Evolutionary conservation across 2,797 vertebrate genomes (phyloP).

Genomic region (Peromyscus nudipes): DNA sequence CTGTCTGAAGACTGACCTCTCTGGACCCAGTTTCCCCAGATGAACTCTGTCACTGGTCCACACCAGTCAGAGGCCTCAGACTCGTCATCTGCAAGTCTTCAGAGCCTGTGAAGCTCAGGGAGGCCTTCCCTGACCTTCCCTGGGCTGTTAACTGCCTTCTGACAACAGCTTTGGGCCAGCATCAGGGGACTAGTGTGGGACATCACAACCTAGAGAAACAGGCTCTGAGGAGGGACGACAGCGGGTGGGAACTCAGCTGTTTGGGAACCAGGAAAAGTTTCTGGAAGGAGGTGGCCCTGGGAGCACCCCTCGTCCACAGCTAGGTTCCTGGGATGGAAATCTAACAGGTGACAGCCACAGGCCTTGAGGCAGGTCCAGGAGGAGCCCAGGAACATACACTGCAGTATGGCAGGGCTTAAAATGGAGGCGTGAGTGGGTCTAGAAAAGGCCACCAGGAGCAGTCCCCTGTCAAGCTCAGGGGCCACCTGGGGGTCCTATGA

Average conservation of each 20-base stretch:
- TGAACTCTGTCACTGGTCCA: neutral
- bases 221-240: neutral
- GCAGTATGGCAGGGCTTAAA: neutral
- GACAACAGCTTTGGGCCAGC: neutral
- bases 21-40: neutral
- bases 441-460: fast-evolving
- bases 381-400: neutral
- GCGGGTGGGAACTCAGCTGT: neutral
- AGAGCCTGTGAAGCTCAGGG: neutral
- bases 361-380: neutral
- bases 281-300: neutral
- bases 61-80: neutral
- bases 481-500: too few species aligned
- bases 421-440: neutral
- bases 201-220: neutral
- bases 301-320: neutral
- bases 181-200: neutral
- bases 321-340: neutral
- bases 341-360: neutral
- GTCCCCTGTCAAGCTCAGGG: neutral
- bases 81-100: neutral
- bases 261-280: neutral
- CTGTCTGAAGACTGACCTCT: neutral
- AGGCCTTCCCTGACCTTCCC: neutral
- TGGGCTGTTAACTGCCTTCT: neutral